Base-by-base conservation (phyloP, 1,140 invertebrate genomes). In the Heliconius hermathena region DNA sequence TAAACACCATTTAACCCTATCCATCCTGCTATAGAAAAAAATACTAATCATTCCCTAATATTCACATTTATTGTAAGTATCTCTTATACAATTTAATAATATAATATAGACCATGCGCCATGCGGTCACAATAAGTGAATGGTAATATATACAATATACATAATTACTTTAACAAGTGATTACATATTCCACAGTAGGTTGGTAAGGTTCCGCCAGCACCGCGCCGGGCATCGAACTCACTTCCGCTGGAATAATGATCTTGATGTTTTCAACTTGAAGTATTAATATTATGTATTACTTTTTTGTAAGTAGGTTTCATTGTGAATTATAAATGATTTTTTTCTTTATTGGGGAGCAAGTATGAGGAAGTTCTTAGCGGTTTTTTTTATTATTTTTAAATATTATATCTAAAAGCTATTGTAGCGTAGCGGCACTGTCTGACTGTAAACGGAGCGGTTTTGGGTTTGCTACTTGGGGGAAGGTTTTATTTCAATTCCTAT, bases 151-250 rank as follows among this genome's bases (percentile, higher is more conserved):
- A 66, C 57, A 33, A 66, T 46, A 76, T 46, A 54, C 26, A 66
- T 29, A 66, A 66, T 66, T 66, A 66, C 11, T 26, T 16, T 29
- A 29, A 66, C 60, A 79, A 57, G 83, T 71, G 78, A 87, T 90
- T 91, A 88, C 85, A 88, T 88, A 90, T 88, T 87, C 87, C 75
- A 88, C 83, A 81, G 84, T 89, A 52, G 49, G 41, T 46, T 46
- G 41, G 49, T 52, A 87, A 84, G 78, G 84, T 85, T 84, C 84
- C 85, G 87, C 85, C 81, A 78, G 78, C 83, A 71, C 57, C 79
- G 81, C 71, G 82, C 78, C 88, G 91, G 89, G 82, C 91, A 75
- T 88, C 89, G 90, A 93, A 90, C 91, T 81, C 90, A 84, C 84
- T 89, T 91, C 90, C 89, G 87, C 78, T 86, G 77, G 75, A 46